Base-by-base conservation (phyloP, 2,113 vertebrate genomes). In the Labeo rohita region DNA sequence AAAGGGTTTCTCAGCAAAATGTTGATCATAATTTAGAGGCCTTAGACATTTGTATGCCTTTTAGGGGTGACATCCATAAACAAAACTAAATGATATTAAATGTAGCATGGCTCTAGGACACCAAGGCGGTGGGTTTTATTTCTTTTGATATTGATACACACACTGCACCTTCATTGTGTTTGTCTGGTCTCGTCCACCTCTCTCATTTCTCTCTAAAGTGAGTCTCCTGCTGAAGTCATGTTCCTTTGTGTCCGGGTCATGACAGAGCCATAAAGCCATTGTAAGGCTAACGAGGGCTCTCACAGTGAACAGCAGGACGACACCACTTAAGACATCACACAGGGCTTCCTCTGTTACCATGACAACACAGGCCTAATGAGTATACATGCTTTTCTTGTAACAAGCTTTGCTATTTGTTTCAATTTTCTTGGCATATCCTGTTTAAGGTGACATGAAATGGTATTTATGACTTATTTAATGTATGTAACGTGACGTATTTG, bases 291-390 rank as follows among this genome's bases (percentile, higher is more conserved):
- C 47, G 2, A 65, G 45, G 8, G 75, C 23, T 52, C 49, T 77
- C 15, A 1, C 16, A 2, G 45, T 66, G 10, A 68, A 66, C 23
- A 82, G 45, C 59, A 80, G 78, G 56, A 28, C 63, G 39, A 13
- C 56, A 12, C 28, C 56, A 80, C 39, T 23, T 28, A 77, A 54
- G 75, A 78, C 50, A 78, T 78, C 34, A 65, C 56, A 65, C 36
- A 36, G 63, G 23, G 63, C 45, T 82, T 82, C 61, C 63, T 68
- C 43, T 82, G 63, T 49, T 65, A 82, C 80, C 16, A 1, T 82
- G n/a, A 82, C 80, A 50, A 68, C 80, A 21, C 39, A 23, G 39
- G 23, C 12, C 4, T 63, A 80, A 63, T 63, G 56, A 47, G 56
- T 15, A 47, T 6, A 45, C 56, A 80, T 80, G 43, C 12, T 45